phyloP scores from a whole-genome alignment of 1,140 invertebrate genomes.

The Zaprionus africanus region DNA sequence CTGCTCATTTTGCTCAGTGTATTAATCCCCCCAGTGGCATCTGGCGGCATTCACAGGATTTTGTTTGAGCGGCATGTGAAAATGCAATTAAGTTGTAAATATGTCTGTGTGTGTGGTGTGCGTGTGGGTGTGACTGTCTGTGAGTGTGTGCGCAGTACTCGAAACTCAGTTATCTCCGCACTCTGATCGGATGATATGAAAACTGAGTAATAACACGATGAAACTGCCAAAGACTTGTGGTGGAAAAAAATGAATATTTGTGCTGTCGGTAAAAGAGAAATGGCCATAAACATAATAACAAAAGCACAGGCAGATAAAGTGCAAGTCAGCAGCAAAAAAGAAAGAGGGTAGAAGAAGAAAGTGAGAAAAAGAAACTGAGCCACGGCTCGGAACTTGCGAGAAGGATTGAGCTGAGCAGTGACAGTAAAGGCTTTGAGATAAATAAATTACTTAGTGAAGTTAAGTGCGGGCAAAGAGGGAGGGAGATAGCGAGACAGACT shows the following conservation, averaged over 20 bases:
- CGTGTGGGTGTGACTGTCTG: not conserved
- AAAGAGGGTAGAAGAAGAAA: not conserved
- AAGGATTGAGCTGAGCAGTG: not conserved
- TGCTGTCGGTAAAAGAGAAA: conserved; percentile 5
- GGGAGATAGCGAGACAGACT: not conserved
- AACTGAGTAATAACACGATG: conserved; percentile 22
- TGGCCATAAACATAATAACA: conserved; percentile 51
- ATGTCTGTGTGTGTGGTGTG: conserved; percentile 18
- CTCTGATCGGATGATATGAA: conserved; percentile 22
- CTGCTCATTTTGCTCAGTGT: conserved; percentile 6
- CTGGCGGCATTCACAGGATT: conserved; percentile 63
- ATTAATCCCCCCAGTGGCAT: conserved; percentile 38
- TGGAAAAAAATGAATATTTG: conserved; percentile 23
- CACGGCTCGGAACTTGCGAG: not conserved
- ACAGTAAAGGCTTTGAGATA: not conserved
- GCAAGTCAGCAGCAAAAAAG: conserved; percentile 61
- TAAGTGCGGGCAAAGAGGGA: not conserved
- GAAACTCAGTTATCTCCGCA: not conserved
- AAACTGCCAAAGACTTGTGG: conserved; percentile 17
- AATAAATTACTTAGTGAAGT: not conserved
- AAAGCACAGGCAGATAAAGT: conserved; percentile 57
- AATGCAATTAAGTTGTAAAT: conserved; percentile 79
- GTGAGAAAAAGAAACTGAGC: conserved; percentile 1
- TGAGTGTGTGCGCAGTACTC: not conserved
- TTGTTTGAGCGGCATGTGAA: conserved; percentile 66